Conservation (phyloP, 2,888 invertebrate genomes). For the Barypeithes pellucidus region DNA sequence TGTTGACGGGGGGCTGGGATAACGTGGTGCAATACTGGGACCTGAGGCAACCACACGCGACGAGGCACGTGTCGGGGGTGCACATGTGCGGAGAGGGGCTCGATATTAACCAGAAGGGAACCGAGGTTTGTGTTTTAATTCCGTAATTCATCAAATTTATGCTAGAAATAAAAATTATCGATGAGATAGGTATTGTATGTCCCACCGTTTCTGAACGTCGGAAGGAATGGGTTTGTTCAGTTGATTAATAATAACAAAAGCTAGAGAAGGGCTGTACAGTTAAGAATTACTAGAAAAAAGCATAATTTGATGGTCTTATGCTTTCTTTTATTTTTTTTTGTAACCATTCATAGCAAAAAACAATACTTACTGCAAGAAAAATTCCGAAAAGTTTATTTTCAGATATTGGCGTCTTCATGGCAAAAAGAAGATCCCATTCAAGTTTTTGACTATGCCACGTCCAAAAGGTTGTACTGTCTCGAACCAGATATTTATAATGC, state of each 20-base stretch:
- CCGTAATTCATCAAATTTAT: no score
- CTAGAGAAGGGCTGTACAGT: no score
- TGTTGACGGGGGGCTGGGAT: slow-evolving; percentile 82
- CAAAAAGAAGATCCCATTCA: slow-evolving; percentile 76
- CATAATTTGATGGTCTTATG: no score
- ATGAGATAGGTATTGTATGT: no score
- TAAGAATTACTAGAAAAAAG: no score
- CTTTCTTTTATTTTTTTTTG: no score
- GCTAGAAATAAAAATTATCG: no score
- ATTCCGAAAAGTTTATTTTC: slow-evolving; percentile 24
- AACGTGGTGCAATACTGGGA: slow-evolving; percentile 80
- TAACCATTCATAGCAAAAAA: no score
- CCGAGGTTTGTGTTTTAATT: slow-evolving; percentile 70
- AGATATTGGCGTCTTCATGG: slow-evolving; percentile 80
- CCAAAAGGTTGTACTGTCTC: slow-evolving; percentile 75
- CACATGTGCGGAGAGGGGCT: slow-evolving; percentile 80
- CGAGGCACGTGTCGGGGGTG: slow-evolving; percentile 75
- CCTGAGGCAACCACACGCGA: slow-evolving; percentile 76
- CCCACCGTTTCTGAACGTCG: no score
- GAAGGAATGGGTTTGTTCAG: no score
- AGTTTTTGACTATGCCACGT: slow-evolving; percentile 79
- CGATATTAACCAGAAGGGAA: slow-evolving; percentile 77
- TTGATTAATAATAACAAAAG: no score
- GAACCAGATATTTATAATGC: slow-evolving; percentile 72
- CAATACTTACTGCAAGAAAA: no score